Conservation (phyloP, 2,113 vertebrate genomes). For the Daphoenositta chrysoptera region DNA sequence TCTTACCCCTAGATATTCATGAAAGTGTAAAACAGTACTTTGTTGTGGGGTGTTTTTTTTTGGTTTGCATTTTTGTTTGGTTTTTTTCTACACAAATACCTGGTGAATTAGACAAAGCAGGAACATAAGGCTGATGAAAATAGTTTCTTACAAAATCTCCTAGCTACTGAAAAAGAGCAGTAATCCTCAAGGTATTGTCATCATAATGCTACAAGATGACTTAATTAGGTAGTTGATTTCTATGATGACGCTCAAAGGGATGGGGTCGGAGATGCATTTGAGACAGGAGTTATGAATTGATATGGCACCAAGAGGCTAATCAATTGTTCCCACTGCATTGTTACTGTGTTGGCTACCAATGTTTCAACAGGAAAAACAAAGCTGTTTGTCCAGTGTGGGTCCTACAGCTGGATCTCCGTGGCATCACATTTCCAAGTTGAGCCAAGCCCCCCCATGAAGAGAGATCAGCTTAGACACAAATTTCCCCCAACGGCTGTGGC, state of each 20-base stretch:
- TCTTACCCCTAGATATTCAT: not conserved
- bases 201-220: not conserved
- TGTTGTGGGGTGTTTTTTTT: too few relatives aligned
- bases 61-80: not conserved
- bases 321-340: not conserved
- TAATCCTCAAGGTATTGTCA: not conserved
- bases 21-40: too few relatives aligned
- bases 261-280: not conserved
- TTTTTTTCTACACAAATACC: not conserved
- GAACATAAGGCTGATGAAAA: not conserved
- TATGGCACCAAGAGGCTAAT: not conserved
- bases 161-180: not conserved
- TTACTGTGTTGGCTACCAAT: not conserved
- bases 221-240: not conserved
- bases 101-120: not conserved
- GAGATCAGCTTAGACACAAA: not conserved
- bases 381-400: not conserved
- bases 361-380: not conserved
- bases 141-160: not conserved
- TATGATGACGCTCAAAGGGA: not conserved
- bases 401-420: not conserved
- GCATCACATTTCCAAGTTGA: not conserved
- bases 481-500: not conserved
- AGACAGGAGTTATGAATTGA: not conserved
- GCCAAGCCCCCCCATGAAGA: not conserved